Base-by-base conservation (phyloP, 2,113 vertebrate species). In the Phoxinus phoxinus region DNA sequence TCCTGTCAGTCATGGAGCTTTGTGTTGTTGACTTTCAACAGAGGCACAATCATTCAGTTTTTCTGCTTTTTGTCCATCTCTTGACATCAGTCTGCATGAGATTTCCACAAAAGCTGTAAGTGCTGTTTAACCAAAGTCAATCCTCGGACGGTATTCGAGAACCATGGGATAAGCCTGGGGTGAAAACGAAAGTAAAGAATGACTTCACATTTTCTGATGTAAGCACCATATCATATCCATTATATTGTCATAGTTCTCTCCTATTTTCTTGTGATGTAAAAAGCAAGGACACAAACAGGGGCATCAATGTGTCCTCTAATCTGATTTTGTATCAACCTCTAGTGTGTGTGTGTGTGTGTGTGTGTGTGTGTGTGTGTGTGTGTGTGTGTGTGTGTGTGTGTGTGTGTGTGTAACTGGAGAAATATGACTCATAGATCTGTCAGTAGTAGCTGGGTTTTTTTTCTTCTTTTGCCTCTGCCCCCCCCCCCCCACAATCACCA, bases 101-200 rank as follows among this genome's bases (percentile, higher is more conserved):
- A 74, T 35, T 81, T 58, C 65, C 51, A 11, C 23, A 44, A 75
- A 41, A 27, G 76, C n/a, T 41, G 41, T 27, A 72, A 79, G 83
- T 84, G 56, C 74, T 15, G 93, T 94, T 93, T 95, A 97, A 92
- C 96, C 95, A 88, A 97, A 97, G 94, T 97, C 96, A 92, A 97
- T 97, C 94, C 95, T 95, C 92, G 96, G 96, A 91, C 96, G 96
- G 93, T 97, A 97, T 89, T 97, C 96, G 90, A 97, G 94, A 90
- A 97, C 96, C 96, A 97, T 97, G 90, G 96, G 96, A 83, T 96
- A 97, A 88, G 95, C 95, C 96, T 96, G 86, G 81, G 94, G 91
- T 86, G 81, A 86, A 94, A 63, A 58, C 1, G n/a, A 69, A 73
- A 65, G 63, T 9, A 69, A 41, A 79, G 11, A 59, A 76, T 76